phyloP scores from a whole-genome alignment of 2,113 vertebrate genomes.

The Pelecanoides urinatrix region DNA sequence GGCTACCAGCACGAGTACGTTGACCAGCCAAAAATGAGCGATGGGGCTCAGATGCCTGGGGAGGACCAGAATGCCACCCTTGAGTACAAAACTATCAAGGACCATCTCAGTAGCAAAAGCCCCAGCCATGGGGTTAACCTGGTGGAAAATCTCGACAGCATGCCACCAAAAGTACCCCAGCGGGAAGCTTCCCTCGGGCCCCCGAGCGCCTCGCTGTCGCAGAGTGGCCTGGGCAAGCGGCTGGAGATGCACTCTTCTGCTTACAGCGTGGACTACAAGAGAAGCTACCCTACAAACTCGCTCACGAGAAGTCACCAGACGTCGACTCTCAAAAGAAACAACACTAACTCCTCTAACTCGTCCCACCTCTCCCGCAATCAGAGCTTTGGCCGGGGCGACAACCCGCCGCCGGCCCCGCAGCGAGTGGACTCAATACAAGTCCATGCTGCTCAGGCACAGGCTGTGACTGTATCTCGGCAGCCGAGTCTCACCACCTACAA shows the following conservation, averaged over 20 bases:
- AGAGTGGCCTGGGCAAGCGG: slow-evolving; percentile 90
- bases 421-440: slow-evolving; percentile 98
- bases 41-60: slow-evolving; percentile 78
- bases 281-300: slow-evolving; percentile 82
- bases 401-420: slow-evolving; percentile 92
- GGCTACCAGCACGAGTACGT: slow-evolving; percentile 95
- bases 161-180: slow-evolving; percentile 94
- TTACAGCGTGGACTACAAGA: slow-evolving; percentile 90
- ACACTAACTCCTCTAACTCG: slow-evolving; percentile 98
- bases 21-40: slow-evolving; percentile 89
- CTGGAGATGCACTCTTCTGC: slow-evolving; percentile 91
- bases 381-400: slow-evolving; percentile 92
- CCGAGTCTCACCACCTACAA: slow-evolving; percentile 88
- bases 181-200: slow-evolving; percentile 93
- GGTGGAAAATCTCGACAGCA: slow-evolving; percentile 83
- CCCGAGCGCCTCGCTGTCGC: slow-evolving; percentile 72
- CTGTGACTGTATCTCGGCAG: slow-evolving; percentile 87
- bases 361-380: slow-evolving; percentile 94
- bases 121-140: slow-evolving; percentile 85
- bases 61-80: slow-evolving; percentile 93
- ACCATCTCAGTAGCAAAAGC: slow-evolving; percentile 82
- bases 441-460: slow-evolving; percentile 81
- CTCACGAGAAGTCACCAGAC: slow-evolving; percentile 80
- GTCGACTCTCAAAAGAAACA: slow-evolving; percentile 92
- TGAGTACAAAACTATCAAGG: slow-evolving; percentile 93